Evolutionary conservation across 2,797 vertebrate species (phyloP), one percentile per base, ranked within the genome.

Genomic region (Pseudochirops corinnae): DNA sequence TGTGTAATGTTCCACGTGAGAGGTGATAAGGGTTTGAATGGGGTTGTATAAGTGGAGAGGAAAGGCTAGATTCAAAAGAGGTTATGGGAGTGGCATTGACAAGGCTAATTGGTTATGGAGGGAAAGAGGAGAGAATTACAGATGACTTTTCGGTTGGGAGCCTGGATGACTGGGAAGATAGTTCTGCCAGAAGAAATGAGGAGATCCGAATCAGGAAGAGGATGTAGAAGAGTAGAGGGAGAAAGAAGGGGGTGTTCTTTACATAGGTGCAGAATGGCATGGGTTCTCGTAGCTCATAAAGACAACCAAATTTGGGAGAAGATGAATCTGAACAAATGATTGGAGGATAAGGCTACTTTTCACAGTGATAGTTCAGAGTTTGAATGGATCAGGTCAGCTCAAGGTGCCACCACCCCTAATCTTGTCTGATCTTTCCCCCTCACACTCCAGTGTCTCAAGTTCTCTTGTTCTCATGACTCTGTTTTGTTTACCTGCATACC

Each of bases 131-230:
- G 50, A 50, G 74, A 82, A 82, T 87, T 87, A 10, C 39, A 87
- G 74, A 11, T 50, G 21, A 87, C 10, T 46, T 21, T 74, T 21
- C 4, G 21, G 16, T 82, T 39, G 16, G 9, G 39, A 26, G 24
- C 39, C 39, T 87, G 39, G 39, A 26, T 46, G 39, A 87, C 39
- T 46, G 9, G 39, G 39, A 26, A 50, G 21, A 46, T 26, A 11
- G 21, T 46, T 21, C 3, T 46, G n/a, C 21, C 67, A 39, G 21
- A 82, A 82, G 67, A 46, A 46, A 28, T 91, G 55, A 58, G 94
- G 92, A 94, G 93, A 91, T 60, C 67, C 92, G 13, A 93, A 52
- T 57, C 39, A 46, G 74, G 39, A 95, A 28, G 97, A 60, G 24
- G 87, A 56, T 18, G n/a, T 93, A 58, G 57, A 62, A 28, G 26